A percentile compares a stretch with the other conserved stretches of the same genome.
Evolutionary conservation across 1,140 invertebrate species (phyloP).

Genomic region (Octopus sinensis): DNA sequence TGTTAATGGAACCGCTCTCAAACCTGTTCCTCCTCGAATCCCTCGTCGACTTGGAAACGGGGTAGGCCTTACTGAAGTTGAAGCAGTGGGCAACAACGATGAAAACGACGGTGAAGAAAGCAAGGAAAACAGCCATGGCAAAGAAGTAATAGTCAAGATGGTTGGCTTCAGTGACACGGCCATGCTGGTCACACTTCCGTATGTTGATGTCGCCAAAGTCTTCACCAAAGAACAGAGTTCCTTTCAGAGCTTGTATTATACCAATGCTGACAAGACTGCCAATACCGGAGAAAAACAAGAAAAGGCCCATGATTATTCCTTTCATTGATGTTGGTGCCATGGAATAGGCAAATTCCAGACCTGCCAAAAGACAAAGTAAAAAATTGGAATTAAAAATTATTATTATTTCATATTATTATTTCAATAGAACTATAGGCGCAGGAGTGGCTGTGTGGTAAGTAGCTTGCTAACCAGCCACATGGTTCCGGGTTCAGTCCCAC

Average conservation of each 20-base stretch:
- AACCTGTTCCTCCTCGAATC: too few relatives aligned
- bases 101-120: constrained; percentile 51
- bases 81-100: constrained; percentile 38
- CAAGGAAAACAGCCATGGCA: constrained; percentile 57
- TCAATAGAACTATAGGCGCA: too few relatives aligned
- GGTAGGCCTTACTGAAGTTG: constrained; percentile 20
- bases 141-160: constrained; percentile 62
- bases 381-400: not conserved
- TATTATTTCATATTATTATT: not conserved
- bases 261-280: constrained; percentile 59
- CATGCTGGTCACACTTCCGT: constrained; percentile 2
- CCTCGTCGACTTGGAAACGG: not conserved
- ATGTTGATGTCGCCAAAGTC: constrained; percentile 58
- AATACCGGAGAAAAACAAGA: constrained; percentile 60
- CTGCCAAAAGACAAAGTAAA: constrained; percentile 38
- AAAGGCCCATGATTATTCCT: constrained; percentile 61
- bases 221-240: constrained; percentile 47
- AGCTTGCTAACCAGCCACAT: too few relatives aligned
- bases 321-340: constrained; percentile 61
- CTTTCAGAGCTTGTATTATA: constrained; percentile 47
- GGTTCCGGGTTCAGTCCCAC: too few relatives aligned
- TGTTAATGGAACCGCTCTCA: too few relatives aligned
- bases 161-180: constrained; percentile 31
- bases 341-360: constrained; percentile 62
- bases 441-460: too few relatives aligned